These are phyloP conservation scores for Blastomussa wellsi DNA, from an alignment of 92 coral and sea anemone genomes.

Conservation along the genomic window DNA sequence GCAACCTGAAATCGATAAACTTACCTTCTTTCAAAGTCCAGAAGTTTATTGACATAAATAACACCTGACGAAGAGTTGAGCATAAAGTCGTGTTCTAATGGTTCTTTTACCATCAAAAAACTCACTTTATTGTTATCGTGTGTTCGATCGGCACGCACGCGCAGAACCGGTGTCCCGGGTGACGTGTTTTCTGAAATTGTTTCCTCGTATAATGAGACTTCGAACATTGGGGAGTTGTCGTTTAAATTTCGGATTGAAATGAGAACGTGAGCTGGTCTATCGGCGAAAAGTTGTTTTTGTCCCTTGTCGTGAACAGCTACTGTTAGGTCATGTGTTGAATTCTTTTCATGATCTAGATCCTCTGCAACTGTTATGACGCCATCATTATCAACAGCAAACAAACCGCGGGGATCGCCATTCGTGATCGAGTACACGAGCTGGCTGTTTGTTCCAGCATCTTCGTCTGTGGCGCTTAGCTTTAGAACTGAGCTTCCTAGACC, in stretches of 20 bases:
- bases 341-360: conserved; percentile 44
- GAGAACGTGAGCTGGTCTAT: conserved; percentile 21
- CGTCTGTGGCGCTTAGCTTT: conserved; percentile 44
- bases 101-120: conserved; percentile 37
- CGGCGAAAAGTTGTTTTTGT: conserved; percentile 27
- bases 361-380: conserved; percentile 38
- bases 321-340: conserved; percentile 31
- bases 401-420: conserved; percentile 32
- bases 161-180: conserved; percentile 43
- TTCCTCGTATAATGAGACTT: conserved; percentile 53
- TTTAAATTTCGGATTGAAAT: conserved; percentile 37
- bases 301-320: conserved; percentile 55
- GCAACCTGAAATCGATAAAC: conserved; percentile 56
- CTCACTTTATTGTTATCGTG: conserved; percentile 17
- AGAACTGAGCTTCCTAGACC: conserved; percentile 42
- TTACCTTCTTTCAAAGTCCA: conserved; percentile 48
- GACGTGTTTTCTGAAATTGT: conserved; percentile 38
- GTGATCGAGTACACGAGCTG: conserved; percentile 42
- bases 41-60: conserved; percentile 24
- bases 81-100: neutral
- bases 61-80: conserved; percentile 53
- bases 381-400: conserved; percentile 37
- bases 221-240: conserved; percentile 59
- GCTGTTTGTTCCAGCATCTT: conserved; percentile 55
- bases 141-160: conserved; percentile 47